Base-by-base conservation (phyloP, 1,140 invertebrate genomes). In the Lasaia peninsularis region DNA sequence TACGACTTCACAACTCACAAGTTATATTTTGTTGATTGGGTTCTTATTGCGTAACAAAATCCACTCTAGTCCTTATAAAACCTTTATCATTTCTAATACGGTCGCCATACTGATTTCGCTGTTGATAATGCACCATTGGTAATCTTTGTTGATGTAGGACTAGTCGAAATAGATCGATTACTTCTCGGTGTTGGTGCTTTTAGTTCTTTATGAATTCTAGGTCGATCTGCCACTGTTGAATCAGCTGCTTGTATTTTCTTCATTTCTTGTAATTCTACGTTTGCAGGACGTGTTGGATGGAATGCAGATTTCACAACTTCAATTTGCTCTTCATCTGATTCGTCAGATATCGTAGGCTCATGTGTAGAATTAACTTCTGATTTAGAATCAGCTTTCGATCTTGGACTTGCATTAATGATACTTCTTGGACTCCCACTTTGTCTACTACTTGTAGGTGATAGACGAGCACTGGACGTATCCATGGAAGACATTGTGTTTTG, bases 241-340 rank as follows among this genome's bases (percentile, higher is more conserved):
- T 93, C 92, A 0, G 92, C 91, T 3, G 79, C 90, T 73, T 85
- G 91, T 2, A 89, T 86, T 62, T 88, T 85, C 63, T 87, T 88
- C 76, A 88, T 84, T 60, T 88, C 86, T 52, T 84, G 84, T 8
- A 89, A 67, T 61, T 89, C 87, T 8, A 90, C 69, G 44, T 86
- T 89, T 40, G 87, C 87, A 14, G 89, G 89, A 58, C 81, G 82
- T n/a, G 90, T 89, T 1, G 91, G 90, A 66, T 92, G 91, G 78
- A 94, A 95, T 28, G 94, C 94, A 14, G 94, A 95, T 73, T 94
- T 93, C 0, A 94, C 92, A 35, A 95, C 94, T 60, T 95, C 94
- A 60, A 93, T 93, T 44, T 91, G 91, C 69, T 93, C 92, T 56
- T 93, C 92, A 24, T 93, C 91, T 6, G 91, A 92, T 54, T 90